Evolutionary conservation across 2,113 vertebrate genomes (phyloP).

Genomic region (Monarcha castaneiventris): DNA sequence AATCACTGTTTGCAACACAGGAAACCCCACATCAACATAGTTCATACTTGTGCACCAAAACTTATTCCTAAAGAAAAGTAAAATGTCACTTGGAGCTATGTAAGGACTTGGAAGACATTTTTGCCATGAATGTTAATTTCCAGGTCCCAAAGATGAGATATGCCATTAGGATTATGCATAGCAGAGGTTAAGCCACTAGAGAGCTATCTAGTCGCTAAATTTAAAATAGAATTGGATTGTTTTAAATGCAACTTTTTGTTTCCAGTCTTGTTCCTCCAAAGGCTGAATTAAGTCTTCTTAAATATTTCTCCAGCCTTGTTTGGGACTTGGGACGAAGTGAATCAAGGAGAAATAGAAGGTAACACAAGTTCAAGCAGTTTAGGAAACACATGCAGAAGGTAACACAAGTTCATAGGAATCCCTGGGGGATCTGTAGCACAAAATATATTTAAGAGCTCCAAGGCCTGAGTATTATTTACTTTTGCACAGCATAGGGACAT

Average conservation of each 20-base stretch:
- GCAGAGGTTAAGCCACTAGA: conserved; percentile 8
- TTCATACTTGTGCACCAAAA: background rate
- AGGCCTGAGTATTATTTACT: background rate
- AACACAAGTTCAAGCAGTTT: background rate
- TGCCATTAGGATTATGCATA: background rate
- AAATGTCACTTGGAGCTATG: background rate
- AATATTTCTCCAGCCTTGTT: background rate
- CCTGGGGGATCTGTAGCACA: background rate
- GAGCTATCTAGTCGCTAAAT: background rate
- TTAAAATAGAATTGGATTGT: background rate
- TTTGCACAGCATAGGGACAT: background rate
- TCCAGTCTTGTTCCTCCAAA: background rate
- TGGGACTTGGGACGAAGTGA: background rate
- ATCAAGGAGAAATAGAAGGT: background rate
- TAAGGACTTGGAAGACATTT: background rate
- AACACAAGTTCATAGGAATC: background rate
- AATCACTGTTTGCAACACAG: background rate
- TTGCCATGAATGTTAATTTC: background rate
- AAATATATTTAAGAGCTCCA: background rate
- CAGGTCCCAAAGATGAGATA: background rate
- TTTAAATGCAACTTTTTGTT: background rate
- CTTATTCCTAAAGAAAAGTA: background rate
- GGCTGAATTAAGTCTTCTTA: background rate
- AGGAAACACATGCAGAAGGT: background rate
- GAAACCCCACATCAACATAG: background rate